Conservation (phyloP, 2,797 vertebrate genomes). For the Neosilurus mollespiculum region DNA sequence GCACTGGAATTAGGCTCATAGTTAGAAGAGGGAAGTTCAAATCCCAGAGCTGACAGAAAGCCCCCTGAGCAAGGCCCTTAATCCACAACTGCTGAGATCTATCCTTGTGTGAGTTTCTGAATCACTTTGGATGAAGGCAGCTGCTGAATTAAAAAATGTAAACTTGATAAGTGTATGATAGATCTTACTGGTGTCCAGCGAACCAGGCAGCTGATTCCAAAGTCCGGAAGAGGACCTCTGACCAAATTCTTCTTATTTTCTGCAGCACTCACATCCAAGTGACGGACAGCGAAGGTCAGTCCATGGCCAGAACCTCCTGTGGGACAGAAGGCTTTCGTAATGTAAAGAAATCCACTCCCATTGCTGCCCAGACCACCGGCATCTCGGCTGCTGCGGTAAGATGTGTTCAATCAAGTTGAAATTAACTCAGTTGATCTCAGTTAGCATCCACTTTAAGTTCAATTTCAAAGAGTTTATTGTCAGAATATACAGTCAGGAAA, state of each 20-base stretch:
- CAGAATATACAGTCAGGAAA: too few species aligned
- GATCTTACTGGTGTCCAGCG: background rate
- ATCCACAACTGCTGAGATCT: background rate
- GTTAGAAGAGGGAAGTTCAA: background rate
- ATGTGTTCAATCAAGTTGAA: background rate
- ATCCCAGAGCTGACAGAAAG: background rate
- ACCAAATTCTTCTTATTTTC: background rate
- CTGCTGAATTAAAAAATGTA: background rate
- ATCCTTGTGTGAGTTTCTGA: background rate
- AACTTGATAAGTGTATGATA: background rate
- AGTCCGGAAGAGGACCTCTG: background rate
- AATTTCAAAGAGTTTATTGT: too few species aligned
- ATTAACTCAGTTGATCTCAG: background rate
- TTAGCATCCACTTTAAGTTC: background rate
- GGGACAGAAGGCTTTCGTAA: slow-evolving; percentile 93
- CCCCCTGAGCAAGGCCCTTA: background rate
- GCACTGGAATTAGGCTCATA: background rate
- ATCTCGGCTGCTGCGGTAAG: slow-evolving; percentile 83
- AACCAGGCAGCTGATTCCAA: background rate
- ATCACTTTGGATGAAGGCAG: background rate
- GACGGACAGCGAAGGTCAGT: slow-evolving; percentile 70
- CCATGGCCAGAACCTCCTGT: slow-evolving; percentile 78
- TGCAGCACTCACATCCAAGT: slow-evolving; percentile 89
- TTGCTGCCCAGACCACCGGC: slow-evolving; percentile 87
- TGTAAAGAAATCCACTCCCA: slow-evolving; percentile 83